phyloP scores from a whole-genome alignment of 2,797 vertebrate species.

The Eidolon dupreanum region DNA sequence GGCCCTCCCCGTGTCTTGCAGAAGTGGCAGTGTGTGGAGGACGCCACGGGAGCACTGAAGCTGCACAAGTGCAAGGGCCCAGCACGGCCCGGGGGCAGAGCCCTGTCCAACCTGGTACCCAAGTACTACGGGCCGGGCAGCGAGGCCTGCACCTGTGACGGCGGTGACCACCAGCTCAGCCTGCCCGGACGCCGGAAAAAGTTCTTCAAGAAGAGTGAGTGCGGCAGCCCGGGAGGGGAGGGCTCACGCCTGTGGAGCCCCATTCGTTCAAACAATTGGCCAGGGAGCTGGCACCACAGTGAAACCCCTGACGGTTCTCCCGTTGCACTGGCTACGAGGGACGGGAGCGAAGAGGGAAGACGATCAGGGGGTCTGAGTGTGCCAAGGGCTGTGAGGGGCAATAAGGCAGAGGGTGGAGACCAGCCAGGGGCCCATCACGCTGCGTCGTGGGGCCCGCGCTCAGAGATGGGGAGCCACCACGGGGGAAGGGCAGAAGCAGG shows the following conservation, averaged over 20 bases:
- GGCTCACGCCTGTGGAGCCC: accelerated
- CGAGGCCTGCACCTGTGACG: slow-evolving; percentile 88
- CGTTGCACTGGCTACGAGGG: background rate
- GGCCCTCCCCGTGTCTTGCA: slow-evolving; percentile 68
- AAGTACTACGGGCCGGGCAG: slow-evolving; percentile 85
- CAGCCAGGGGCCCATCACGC: background rate
- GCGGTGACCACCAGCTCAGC: slow-evolving; percentile 85
- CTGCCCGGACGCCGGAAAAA: slow-evolving; percentile 89
- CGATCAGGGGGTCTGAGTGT: accelerated
- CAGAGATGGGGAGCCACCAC: background rate
- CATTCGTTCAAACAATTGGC: accelerated
- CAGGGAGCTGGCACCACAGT: background rate
- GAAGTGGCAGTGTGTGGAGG: slow-evolving; percentile 98
- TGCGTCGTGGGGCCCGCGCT: accelerated
- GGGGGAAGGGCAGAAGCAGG: background rate
- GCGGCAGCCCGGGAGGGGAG: accelerated
- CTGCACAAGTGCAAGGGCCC: slow-evolving; percentile 94
- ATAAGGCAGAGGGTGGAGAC: background rate
- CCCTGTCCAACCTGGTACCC: slow-evolving; percentile 89
- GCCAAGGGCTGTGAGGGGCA: background rate
- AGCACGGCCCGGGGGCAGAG: slow-evolving; percentile 84
- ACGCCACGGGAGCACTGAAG: slow-evolving; percentile 92
- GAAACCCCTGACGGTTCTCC: background rate
- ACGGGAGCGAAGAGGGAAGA: background rate
- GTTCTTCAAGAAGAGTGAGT: slow-evolving; percentile 95